phyloP scores from a whole-genome alignment of 2,888 invertebrate species.

The Myathropa florea region DNA sequence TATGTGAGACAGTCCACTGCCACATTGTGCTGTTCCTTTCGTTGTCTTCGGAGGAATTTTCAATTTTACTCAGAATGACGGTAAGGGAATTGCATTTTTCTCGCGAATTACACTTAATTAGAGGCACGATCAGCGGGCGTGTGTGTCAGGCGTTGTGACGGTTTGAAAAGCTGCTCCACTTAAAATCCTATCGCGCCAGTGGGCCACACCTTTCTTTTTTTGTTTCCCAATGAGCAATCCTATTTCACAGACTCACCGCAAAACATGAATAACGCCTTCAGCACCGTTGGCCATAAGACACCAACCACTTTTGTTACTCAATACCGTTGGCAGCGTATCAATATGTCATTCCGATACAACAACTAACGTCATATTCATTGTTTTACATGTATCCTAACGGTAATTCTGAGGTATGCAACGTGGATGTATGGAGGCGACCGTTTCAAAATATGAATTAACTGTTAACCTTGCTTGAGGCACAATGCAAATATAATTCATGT shows the following conservation, averaged over 20 bases:
- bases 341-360: conserved; percentile 61
- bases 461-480: conserved; percentile 61
- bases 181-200: conserved; percentile 16
- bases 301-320: conserved; percentile 43
- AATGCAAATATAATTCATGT: conserved; percentile 41
- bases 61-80: not conserved
- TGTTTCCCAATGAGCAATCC: conserved; percentile 5
- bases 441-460: conserved; percentile 61
- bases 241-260: conserved; percentile 32
- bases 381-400: conserved; percentile 45
- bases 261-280: conserved; percentile 31
- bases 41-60: conserved; percentile 4
- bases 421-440: conserved; percentile 5
- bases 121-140: conserved; percentile 9
- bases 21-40: not conserved
- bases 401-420: conserved; percentile 36
- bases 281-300: conserved; percentile 27
- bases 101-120: conserved; percentile 45
- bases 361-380: conserved; percentile 60
- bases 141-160: conserved; percentile 22
- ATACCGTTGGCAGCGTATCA: conserved; percentile 31
- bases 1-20: conserved; percentile 12
- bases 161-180: conserved; percentile 51
- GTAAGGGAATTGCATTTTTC: conserved; percentile 36
- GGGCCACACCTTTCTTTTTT: conserved; percentile 60